Conservation (phyloP, 1,140 invertebrate species). For the Sipha flava region DNA sequence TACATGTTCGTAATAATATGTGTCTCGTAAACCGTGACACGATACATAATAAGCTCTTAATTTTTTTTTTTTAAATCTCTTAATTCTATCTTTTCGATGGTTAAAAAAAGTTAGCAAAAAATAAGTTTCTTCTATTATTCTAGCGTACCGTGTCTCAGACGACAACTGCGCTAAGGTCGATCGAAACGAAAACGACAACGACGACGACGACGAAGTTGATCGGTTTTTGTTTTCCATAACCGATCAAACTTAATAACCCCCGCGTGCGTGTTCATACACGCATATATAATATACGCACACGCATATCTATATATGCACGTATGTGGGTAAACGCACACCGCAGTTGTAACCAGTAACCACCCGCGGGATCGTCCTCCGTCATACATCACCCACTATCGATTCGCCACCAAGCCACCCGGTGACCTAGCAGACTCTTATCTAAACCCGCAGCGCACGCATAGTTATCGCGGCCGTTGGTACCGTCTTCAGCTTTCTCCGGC, state of each 20-base stretch:
- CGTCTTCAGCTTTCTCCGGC: background rate
- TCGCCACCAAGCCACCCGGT: background rate
- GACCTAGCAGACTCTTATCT: background rate
- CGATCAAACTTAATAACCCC: background rate
- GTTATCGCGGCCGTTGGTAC: background rate
- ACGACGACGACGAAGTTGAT: too few relatives aligned
- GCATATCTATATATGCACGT: background rate
- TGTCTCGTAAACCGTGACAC: too few relatives aligned
- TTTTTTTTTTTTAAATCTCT: too few relatives aligned
- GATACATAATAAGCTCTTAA: too few relatives aligned
- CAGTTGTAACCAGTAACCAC: background rate
- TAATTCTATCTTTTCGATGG: too few relatives aligned
- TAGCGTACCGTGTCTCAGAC: too few relatives aligned
- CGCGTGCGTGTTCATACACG: background rate
- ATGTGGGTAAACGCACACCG: background rate
- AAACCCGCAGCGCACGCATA: background rate
- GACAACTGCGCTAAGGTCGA: too few relatives aligned
- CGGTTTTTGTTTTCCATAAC: too few relatives aligned
- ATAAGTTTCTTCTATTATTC: too few relatives aligned
- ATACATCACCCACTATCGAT: slow-evolving; percentile 1
- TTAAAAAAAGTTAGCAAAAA: too few relatives aligned
- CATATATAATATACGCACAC: background rate
- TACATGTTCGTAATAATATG: too few relatives aligned
- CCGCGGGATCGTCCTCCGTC: background rate
- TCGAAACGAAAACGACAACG: too few relatives aligned